Evolutionary conservation across 1,140 invertebrate genomes (phyloP), one percentile per base, ranked within the genome.

Genomic region (Orius laevigatus): DNA sequence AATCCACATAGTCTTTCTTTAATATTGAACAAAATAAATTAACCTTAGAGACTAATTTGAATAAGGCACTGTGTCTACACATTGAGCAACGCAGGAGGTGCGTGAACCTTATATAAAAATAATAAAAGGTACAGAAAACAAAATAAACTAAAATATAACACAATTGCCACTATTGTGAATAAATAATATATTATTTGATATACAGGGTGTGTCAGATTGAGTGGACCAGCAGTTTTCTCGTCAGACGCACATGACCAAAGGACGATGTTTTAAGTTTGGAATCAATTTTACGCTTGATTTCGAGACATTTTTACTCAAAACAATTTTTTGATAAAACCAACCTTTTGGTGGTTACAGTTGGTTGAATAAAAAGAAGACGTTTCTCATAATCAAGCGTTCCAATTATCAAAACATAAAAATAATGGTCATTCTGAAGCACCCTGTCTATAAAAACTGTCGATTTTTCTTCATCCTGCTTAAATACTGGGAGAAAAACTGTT

Each of bases 81-180:
- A 52, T 52, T 52, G 51, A 52, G 51, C 51, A 52, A 52, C 51
- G 46, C 51, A 48, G 31, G 48, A 48, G 51, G 51, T 52, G 51
- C 51, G 51, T 38, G 51, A 8, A 52, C 51, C 51, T 48, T 52
- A 52, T 38, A 42, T 48, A 35, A 35, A 48, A 42, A 35, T 15
- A 44, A 38, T 15, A 44, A 38, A 52, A 48, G 46, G 46, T 48
- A 52, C 51, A 48, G 34, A 40, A 42, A 20, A 32, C 32, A 42
- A 42, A 48, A 48, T 25, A 34, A 43, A 25, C 25, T 25, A 25
- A 25, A 19, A 42, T 32, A 42, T 33, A 33, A 11, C n/a, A 44
- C 8, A 25, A 25, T 25, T 35, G 19, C 12, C 12, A 49, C 14
- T 36, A 33, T 44, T 25, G 19, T 50, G n/a, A 19, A 36, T 18